Conservation (phyloP, 2,888 invertebrate genomes). For the Steinernema carpocapsae region DNA sequence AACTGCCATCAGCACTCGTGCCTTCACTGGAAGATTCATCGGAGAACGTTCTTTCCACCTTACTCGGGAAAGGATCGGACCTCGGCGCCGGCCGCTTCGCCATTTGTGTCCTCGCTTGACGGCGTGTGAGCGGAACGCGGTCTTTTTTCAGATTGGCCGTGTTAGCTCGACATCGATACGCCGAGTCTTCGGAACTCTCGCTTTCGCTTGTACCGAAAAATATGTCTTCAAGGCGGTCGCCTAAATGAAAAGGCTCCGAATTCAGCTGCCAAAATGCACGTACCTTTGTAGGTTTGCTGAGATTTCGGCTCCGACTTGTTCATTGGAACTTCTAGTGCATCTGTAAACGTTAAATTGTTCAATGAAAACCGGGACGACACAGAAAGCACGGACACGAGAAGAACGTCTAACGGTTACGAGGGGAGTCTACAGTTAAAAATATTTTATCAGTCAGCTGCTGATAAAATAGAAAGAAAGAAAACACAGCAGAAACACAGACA, state of each 20-base stretch:
- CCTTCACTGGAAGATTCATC: neutral
- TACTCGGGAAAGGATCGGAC: too few species aligned
- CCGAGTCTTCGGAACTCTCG: slow-evolving; percentile 23
- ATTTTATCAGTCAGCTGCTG: too few species aligned
- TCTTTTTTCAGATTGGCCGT: neutral
- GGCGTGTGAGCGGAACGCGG: neutral
- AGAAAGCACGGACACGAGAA: neutral
- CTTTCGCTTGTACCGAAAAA: slow-evolving; percentile 21
- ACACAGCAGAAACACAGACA: too few species aligned
- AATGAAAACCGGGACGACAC: neutral
- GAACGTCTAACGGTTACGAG: neutral
- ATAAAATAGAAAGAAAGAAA: too few species aligned
- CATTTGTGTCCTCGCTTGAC: slow-evolving; percentile 11
- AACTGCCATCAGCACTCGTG: neutral
- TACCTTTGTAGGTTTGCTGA: neutral
- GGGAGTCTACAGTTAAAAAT: too few species aligned
- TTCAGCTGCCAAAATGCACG: too few species aligned
- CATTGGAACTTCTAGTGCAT: neutral
- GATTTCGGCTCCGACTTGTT: neutral
- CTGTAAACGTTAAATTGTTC: neutral
- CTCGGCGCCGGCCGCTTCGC: neutral
- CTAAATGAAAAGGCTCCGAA: neutral
- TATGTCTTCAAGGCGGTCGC: slow-evolving; percentile 24
- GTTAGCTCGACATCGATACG: slow-evolving; percentile 16
- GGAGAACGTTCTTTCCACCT: too few species aligned